These are phyloP conservation scores for Premnoplex brunnescens DNA, from an alignment of 2,797 vertebrate genomes.

Conservation along the genomic window DNA sequence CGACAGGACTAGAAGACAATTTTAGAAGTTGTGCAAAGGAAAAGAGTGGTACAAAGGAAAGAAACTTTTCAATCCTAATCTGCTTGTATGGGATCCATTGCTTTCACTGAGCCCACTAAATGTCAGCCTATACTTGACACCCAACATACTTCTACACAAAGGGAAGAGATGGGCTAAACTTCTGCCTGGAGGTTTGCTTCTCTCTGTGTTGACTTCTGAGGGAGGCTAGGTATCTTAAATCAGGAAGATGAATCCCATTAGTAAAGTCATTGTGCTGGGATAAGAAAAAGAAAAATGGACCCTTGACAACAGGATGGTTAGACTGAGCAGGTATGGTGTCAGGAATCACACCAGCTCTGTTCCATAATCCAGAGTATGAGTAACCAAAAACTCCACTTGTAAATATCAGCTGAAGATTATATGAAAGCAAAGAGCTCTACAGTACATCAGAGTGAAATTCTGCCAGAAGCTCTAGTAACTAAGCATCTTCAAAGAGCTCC, in stretches of 20 bases:
- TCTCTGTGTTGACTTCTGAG: background rate
- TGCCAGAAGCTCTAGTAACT: slow-evolving; percentile 44
- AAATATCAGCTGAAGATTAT: background rate
- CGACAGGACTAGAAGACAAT: background rate
- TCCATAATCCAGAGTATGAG: background rate
- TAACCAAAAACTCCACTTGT: background rate
- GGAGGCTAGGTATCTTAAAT: background rate
- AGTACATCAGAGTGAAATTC: slow-evolving; percentile 16
- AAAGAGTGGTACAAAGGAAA: background rate
- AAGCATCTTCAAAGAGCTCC: slow-evolving; percentile 58
- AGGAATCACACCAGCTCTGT: background rate
- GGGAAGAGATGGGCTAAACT: background rate
- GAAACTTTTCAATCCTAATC: background rate
- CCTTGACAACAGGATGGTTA: background rate
- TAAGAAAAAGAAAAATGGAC: background rate
- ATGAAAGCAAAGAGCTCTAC: slow-evolving; percentile 19
- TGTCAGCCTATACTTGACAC: background rate
- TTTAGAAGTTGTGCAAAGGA: background rate
- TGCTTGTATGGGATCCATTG: background rate
- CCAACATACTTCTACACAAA: background rate
- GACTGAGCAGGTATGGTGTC: background rate
- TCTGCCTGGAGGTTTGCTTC: background rate
- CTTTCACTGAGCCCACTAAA: background rate
- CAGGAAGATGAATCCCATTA: background rate
- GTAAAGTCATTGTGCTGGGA: background rate